Evolutionary conservation across 2,113 vertebrate genomes (phyloP).

Genomic region (Phrynosoma blainvillii): DNA sequence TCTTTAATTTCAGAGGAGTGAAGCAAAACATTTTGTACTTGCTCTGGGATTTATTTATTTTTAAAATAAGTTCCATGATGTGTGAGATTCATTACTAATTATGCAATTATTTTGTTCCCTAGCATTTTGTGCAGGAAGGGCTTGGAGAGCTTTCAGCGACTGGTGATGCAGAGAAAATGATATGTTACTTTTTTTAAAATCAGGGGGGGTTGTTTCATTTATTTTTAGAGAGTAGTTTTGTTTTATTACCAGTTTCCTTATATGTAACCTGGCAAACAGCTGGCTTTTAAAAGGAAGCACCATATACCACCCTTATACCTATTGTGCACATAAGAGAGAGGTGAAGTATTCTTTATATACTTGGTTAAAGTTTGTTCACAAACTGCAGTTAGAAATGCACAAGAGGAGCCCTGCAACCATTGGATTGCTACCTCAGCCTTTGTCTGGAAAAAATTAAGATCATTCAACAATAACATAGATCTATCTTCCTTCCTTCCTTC

Average conservation of each 20-base stretch:
- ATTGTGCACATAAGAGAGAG: not conserved
- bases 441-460: too few species aligned
- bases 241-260: constrained; percentile 47
- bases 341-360: not conserved
- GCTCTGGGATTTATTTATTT: constrained; percentile 35
- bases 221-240: constrained; percentile 68
- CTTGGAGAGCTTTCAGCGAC: constrained; percentile 77
- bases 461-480: too few species aligned
- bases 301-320: not conserved
- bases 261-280: not conserved
- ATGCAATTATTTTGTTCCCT: constrained; percentile 74
- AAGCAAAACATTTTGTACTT: constrained; percentile 66
- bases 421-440: too few species aligned
- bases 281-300: not conserved
- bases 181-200: constrained; percentile 66
- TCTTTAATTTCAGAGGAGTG: not conserved
- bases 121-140: constrained; percentile 58
- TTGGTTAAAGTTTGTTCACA: not conserved
- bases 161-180: constrained; percentile 72
- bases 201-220: constrained; percentile 63
- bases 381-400: not conserved
- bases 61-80: constrained; percentile 52
- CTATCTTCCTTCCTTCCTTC: too few species aligned
- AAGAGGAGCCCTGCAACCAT: not conserved
- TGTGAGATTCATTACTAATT: constrained; percentile 76